Percentiles rank a stretch among this genome's conserved stretches.
Conservation (phyloP, 2,888 invertebrate genomes). For the Rutpela maculata region DNA sequence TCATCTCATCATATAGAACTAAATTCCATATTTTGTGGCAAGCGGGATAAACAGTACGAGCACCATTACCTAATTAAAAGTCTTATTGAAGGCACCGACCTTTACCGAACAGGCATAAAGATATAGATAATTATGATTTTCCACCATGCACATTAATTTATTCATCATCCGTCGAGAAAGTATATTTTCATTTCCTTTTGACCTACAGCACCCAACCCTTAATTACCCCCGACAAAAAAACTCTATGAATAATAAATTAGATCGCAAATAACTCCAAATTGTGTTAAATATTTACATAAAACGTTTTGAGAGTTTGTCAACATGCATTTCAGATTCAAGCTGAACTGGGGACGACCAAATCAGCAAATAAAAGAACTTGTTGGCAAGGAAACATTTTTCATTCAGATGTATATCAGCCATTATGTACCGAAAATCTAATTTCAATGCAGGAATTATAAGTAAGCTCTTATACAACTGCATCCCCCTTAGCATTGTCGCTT, state of each 20-base stretch:
- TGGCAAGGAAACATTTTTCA: constrained; percentile 47
- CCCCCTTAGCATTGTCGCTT: constrained; percentile 23
- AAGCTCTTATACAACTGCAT: constrained; percentile 35
- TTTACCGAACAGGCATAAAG: neutral
- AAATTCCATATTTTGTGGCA: neutral
- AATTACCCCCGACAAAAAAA: constrained; percentile 39
- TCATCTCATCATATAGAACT: neutral
- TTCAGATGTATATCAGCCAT: constrained; percentile 57
- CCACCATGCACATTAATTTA: constrained; percentile 4
- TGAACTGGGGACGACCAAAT: constrained; percentile 46
- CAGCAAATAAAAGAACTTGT: constrained; percentile 53
- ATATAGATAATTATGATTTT: neutral
- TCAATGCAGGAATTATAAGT: constrained; percentile 54
- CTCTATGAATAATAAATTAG: constrained; percentile 48
- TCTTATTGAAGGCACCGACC: neutral
- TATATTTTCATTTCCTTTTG: constrained; percentile 23
- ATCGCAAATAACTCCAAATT: constrained; percentile 33
- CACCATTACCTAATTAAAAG: neutral
- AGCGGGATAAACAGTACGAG: neutral
- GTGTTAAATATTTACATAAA: constrained; percentile 53
- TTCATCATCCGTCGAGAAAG: neutral
- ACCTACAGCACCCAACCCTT: constrained; percentile 18
- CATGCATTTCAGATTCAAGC: constrained; percentile 40
- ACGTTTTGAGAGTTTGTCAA: constrained; percentile 45
- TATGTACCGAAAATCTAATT: constrained; percentile 59